Conservation (phyloP, 2,888 invertebrate genomes). For the Vannuccia rotundouncinata region DNA sequence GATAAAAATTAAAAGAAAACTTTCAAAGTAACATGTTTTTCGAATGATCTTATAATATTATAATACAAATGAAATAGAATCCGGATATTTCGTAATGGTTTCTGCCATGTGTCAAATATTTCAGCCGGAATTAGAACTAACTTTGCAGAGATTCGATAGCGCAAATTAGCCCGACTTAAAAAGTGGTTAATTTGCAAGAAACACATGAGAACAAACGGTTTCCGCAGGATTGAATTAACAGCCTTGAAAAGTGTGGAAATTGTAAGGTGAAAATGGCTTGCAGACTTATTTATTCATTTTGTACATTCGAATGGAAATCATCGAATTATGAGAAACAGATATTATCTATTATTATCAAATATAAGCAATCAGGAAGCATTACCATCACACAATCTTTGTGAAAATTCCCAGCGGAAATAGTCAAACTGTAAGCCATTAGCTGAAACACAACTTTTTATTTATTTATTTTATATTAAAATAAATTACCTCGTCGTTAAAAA, state of each 20-base stretch:
- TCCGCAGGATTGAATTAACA: neutral
- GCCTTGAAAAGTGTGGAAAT: too few species aligned
- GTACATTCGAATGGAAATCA: neutral
- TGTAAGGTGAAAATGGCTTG: too few species aligned
- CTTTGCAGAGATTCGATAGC: neutral
- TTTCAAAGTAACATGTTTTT: too few species aligned
- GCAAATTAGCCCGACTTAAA: neutral
- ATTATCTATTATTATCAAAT: too few species aligned
- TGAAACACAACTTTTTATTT: too few species aligned
- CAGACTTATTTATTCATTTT: too few species aligned
- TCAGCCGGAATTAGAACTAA: neutral
- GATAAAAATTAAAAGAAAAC: too few species aligned
- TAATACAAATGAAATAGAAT: neutral
- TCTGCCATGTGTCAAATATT: neutral
- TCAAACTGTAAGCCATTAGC: neutral
- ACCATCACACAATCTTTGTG: neutral
- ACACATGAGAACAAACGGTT: neutral
- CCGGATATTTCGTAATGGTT: conserved; percentile 16
- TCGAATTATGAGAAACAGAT: neutral
- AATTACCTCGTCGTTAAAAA: too few species aligned
- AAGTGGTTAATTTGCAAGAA: neutral
- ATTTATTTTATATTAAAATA: neutral
- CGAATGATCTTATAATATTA: too few species aligned
- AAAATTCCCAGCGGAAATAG: neutral
- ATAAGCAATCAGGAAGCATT: conserved; percentile 7